Evolutionary conservation across 92 coral and sea anemone species (phyloP), one percentile per base, ranked within the genome.

Genomic region (Ricordea florida): DNA sequence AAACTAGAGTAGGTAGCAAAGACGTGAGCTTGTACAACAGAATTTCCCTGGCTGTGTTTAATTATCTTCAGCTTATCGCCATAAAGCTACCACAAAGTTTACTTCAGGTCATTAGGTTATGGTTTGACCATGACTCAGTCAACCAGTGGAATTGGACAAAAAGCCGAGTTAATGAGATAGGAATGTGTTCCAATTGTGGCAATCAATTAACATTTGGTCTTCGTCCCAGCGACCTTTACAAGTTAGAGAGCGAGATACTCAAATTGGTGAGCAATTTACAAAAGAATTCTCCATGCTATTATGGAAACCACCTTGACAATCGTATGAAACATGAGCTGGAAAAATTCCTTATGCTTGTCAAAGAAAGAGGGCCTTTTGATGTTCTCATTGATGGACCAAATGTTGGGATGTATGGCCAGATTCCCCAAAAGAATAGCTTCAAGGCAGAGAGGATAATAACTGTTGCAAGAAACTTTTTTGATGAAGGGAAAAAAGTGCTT

Each of bases 361-460:
- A 58, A 45, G 50, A 47, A 17, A 37, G 36, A 11, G 86, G 90
- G 14, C 89, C 94, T 59, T 94, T 89, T 89, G 96, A 94, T 40
- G 66, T 91, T 5, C 86, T 94, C 11, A 77, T 94, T 76, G 98
- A 94, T 89, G 98, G 97, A 14, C 89, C 86, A 67, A 94, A 89
- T 81, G 82, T 94, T 76, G 98, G 93, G 8, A 81, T 89, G 10
- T 72, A 78, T 25, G 83, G 87, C 13, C 66, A 71, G 34, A 47
- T 33, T 31, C 60, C 84, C 2, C 26, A 58, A 20, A 40, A 31
- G n/a, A 74, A 48, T 44, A 72, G 57, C 23, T 60, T 92, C 48
- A 77, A 87, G 31, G 38, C 63, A 28, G 82, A 72, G 6, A 66
- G 79, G 45, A 64, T 94, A 2, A 37, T 30, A 10, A 66, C 82